Conservation (phyloP, 2,888 invertebrate species). For the Zele albiditarsus region DNA sequence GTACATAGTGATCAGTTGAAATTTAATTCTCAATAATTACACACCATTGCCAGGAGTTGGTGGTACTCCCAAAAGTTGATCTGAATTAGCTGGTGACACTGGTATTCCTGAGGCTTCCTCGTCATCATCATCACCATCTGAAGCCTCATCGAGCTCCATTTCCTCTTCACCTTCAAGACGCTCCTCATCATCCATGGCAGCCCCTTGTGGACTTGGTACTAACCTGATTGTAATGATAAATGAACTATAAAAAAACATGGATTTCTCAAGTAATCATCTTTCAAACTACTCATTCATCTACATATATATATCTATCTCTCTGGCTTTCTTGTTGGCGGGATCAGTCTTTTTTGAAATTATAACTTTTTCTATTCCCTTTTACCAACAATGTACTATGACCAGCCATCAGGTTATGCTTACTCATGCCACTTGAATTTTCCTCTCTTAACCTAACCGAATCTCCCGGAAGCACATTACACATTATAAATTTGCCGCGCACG, state of each 20-base stretch:
- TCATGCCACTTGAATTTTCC: slow-evolving; percentile 28
- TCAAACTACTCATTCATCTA: slow-evolving; percentile 44
- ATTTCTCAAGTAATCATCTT: slow-evolving; percentile 39
- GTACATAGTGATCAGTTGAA: not conserved
- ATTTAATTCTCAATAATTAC: not conserved
- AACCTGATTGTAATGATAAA: slow-evolving; percentile 42
- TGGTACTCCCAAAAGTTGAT: slow-evolving; percentile 64
- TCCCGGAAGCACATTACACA: not conserved
- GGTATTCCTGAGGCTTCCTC: slow-evolving; percentile 76
- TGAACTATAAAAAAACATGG: not conserved
- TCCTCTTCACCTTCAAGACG: slow-evolving; percentile 76
- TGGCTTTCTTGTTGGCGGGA: no score
- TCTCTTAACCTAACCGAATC: slow-evolving; percentile 20
- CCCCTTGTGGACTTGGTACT: slow-evolving; percentile 53
- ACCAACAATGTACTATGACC: slow-evolving; percentile 15
- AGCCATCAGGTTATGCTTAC: slow-evolving; percentile 38
- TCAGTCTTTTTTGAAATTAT: not conserved
- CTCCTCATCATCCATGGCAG: slow-evolving; percentile 72
- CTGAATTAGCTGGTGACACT: slow-evolving; percentile 73
- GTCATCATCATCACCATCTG: slow-evolving; percentile 84
- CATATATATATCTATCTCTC: slow-evolving; percentile 20
- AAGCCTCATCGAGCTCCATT: slow-evolving; percentile 83
- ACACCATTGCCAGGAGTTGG: slow-evolving; percentile 64
- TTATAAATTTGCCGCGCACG: slow-evolving; percentile 3
- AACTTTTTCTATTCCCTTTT: slow-evolving; percentile 21